A percentile compares a stretch with the other conserved stretches of the same genome.
Conservation (phyloP, 2,113 vertebrate genomes). For the Toxotes jaculatrix region DNA sequence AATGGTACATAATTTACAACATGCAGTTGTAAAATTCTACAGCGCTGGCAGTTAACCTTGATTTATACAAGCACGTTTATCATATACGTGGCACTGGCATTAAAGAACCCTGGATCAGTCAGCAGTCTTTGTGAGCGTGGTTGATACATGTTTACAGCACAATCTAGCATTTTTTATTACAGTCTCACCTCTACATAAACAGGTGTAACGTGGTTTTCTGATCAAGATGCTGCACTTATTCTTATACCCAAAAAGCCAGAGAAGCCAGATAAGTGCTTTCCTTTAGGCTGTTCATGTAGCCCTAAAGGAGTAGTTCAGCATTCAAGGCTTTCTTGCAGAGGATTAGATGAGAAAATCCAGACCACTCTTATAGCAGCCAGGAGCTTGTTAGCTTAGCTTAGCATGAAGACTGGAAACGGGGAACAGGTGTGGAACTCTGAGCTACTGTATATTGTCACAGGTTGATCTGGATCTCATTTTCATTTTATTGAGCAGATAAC, state of each 20-base stretch:
- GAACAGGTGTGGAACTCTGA: too few species aligned
- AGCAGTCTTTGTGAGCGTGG: not conserved
- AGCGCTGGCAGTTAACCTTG: not conserved
- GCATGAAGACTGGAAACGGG: not conserved
- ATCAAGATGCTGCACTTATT: not conserved
- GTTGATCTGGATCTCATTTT: not conserved
- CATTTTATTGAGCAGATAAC: not conserved
- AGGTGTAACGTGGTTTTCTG: conserved; percentile 1
- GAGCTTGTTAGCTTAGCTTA: not conserved
- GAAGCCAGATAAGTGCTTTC: not conserved
- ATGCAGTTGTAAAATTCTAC: conserved; percentile 9
- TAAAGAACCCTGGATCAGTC: not conserved
- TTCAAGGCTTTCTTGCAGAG: not conserved
- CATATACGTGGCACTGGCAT: too few species aligned
- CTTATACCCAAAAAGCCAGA: not conserved
- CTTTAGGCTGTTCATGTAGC: not conserved
- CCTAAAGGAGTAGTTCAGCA: not conserved
- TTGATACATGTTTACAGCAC: conserved; percentile 15
- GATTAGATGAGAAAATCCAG: not conserved
- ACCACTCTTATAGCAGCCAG: not conserved
- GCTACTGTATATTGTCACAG: too few species aligned
- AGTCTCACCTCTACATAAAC: conserved; percentile 16
- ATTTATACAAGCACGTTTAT: not conserved
- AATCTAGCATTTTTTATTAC: not conserved
- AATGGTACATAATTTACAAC: not conserved